Percentiles rank a stretch among this genome's conserved stretches.
These are phyloP conservation scores for Diarsia brunnea DNA, from an alignment of 2,888 invertebrate genomes.

Conservation along the genomic window DNA sequence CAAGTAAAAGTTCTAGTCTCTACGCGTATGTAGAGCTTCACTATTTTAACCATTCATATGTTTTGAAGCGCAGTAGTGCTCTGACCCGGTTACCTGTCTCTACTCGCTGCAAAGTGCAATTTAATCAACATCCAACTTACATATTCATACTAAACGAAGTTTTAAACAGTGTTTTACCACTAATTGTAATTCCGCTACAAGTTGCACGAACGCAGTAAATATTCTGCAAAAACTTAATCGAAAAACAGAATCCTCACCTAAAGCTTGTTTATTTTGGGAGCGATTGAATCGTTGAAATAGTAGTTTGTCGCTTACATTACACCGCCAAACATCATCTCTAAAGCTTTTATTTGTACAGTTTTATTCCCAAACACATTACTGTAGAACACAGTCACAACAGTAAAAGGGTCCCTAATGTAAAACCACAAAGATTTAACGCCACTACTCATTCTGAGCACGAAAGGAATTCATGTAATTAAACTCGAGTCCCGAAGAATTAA, in stretches of 20 bases:
- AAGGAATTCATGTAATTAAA: slow-evolving; percentile 67
- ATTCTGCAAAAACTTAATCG: slow-evolving; percentile 42
- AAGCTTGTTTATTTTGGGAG: slow-evolving; percentile 44
- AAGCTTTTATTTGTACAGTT: slow-evolving; percentile 39
- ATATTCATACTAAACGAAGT: slow-evolving; percentile 38
- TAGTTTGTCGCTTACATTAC: slow-evolving; percentile 38
- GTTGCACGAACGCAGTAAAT: slow-evolving; percentile 30
- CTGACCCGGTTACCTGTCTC: slow-evolving; percentile 51
- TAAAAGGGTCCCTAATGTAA: slow-evolving; percentile 59
- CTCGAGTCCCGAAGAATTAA: slow-evolving; percentile 57
- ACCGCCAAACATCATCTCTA: slow-evolving; percentile 18
- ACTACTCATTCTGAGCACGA: slow-evolving; percentile 60
- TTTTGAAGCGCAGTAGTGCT: slow-evolving; percentile 11
- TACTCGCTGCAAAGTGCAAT: slow-evolving; percentile 40
- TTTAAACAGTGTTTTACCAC: slow-evolving; percentile 37
- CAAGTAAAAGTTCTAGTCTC: neutral
- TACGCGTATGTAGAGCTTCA: slow-evolving; percentile 25
- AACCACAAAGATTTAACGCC: slow-evolving; percentile 65
- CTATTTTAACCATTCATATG: slow-evolving; percentile 29
- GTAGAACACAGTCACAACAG: slow-evolving; percentile 39
- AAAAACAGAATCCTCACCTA: slow-evolving; percentile 31
- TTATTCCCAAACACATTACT: slow-evolving; percentile 47
- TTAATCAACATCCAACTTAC: slow-evolving; percentile 54
- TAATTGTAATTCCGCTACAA: slow-evolving; percentile 37
- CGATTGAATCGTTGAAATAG: slow-evolving; percentile 46